phyloP scores from a whole-genome alignment of 2,113 vertebrate genomes.

The Prinia subflava region DNA sequence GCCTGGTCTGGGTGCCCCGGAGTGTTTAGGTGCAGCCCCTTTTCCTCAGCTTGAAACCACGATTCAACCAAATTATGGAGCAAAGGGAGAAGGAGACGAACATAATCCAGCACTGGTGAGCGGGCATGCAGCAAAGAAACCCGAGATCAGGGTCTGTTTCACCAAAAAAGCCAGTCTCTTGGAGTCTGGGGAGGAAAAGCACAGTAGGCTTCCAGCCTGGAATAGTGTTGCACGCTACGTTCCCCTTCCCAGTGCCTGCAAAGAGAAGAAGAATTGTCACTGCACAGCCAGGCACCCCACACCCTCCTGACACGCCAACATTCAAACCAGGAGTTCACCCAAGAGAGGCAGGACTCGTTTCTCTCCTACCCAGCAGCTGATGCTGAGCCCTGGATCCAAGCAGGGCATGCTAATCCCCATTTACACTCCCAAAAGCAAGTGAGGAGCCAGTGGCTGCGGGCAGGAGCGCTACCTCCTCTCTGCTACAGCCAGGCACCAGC shows the following conservation, averaged over 20 bases:
- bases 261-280: neutral
- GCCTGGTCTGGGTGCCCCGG: neutral
- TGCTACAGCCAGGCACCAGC: neutral
- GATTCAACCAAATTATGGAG: slow-evolving; percentile 86
- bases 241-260: neutral
- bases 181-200: neutral
- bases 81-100: slow-evolving; percentile 82
- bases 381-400: neutral
- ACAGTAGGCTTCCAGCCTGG: neutral
- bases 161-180: neutral
- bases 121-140: neutral
- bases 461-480: neutral
- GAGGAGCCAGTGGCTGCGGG: neutral
- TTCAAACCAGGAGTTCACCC: neutral
- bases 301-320: fast-evolving
- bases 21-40: slow-evolving; percentile 56
- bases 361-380: neutral
- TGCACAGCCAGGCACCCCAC: neutral
- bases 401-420: neutral
- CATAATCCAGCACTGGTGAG: slow-evolving; percentile 80
- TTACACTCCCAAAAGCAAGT: neutral
- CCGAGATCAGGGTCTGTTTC: neutral
- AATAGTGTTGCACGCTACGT: fast-evolving
- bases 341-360: neutral
- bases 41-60: slow-evolving; percentile 88